Evolutionary conservation across 2,888 invertebrate genomes (phyloP), one percentile per base, ranked within the genome.

Genomic region (Halictus ligatus): DNA sequence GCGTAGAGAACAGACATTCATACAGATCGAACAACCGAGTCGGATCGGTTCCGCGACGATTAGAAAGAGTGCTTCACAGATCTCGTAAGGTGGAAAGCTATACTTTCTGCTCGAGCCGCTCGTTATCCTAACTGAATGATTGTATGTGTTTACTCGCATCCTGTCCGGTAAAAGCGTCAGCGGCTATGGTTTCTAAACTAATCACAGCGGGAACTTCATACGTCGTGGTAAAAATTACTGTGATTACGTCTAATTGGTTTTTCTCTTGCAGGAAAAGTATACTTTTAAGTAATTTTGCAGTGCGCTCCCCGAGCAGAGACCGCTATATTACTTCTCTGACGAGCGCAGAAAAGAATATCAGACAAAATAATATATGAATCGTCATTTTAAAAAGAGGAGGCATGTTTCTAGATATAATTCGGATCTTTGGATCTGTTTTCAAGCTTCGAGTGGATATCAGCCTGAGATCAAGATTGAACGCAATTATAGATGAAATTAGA

Each of bases 101-200:
- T 29, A 64, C 29, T 64, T 64, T 64, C 64, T 29, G 64, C 25
- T 15, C 2, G 18, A 29, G 64, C 18, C 8, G 29, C 29, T 29
- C 35, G 64, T 64, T 64, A 64, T 8, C 64, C 15, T 64, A 64
- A 64, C 25, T 46, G 46, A 72, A 72, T 72, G 15, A 72, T 64
- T 64, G 29, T 25, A 72, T 72, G 25, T 15, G 18, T 64, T 64
- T 64, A 64, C 64, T 15, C 8, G 64, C 64, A 18, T 29, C 29
- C 29, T 29, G 64, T 15, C 29, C 35, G 35, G 29, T 35, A 18
- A 18, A 64, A 64, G 18, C 29, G 64, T 64, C 18, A 18, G 8
- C 35, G 18, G 18, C 64, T 58, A 29, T 18, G 35, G 35, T 64
- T 64, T 29, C 29, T 8, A n/a, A 58, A n/a, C n/a, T n/a, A 64